Evolutionary conservation across 2,113 vertebrate species (phyloP).

Genomic region (Poeciliopsis retropinna): DNA sequence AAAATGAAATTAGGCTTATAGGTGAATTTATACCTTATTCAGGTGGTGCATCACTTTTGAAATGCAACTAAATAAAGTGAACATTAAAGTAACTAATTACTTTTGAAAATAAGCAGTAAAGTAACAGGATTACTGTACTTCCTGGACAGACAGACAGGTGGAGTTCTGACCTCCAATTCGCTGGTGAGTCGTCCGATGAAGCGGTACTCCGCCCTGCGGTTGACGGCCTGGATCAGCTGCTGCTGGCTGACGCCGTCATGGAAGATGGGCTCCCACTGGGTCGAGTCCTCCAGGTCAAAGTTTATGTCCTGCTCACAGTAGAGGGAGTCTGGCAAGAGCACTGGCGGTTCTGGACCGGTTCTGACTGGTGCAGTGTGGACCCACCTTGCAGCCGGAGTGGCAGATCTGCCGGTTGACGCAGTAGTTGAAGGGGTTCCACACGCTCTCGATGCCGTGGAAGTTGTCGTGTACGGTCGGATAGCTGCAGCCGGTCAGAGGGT

Average conservation of each 20-base stretch:
- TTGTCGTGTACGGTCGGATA: constrained; percentile 70
- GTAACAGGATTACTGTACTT: too few relatives aligned
- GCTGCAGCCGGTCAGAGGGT: constrained; percentile 83
- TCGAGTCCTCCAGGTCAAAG: constrained; percentile 85
- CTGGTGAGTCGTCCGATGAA: too few relatives aligned
- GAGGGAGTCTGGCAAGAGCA: constrained; percentile 3
- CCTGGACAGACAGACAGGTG: too few relatives aligned
- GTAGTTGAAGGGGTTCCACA: constrained; percentile 93
- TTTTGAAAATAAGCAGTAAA: too few relatives aligned
- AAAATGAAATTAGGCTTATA: too few relatives aligned
- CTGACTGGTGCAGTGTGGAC: not conserved
- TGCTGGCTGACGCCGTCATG: constrained; percentile 35
- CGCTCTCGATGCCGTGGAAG: constrained; percentile 92
- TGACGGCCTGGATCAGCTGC: constrained; percentile 25
- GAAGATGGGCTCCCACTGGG: constrained; percentile 85
- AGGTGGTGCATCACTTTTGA: too few relatives aligned
- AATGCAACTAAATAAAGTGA: too few relatives aligned
- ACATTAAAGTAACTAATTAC: too few relatives aligned
- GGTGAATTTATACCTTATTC: too few relatives aligned
- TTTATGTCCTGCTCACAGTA: constrained; percentile 78
- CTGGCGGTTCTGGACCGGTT: not conserved
- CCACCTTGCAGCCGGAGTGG: constrained; percentile 82
- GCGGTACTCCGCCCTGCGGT: constrained; percentile 23
- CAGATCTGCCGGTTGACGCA: constrained; percentile 97
- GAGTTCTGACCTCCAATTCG: too few relatives aligned